Percentiles rank a stretch among this genome's conserved stretches.
phyloP scores from a whole-genome alignment of 64 coral and sea anemone species.

The Exaiptasia diaphana region DNA sequence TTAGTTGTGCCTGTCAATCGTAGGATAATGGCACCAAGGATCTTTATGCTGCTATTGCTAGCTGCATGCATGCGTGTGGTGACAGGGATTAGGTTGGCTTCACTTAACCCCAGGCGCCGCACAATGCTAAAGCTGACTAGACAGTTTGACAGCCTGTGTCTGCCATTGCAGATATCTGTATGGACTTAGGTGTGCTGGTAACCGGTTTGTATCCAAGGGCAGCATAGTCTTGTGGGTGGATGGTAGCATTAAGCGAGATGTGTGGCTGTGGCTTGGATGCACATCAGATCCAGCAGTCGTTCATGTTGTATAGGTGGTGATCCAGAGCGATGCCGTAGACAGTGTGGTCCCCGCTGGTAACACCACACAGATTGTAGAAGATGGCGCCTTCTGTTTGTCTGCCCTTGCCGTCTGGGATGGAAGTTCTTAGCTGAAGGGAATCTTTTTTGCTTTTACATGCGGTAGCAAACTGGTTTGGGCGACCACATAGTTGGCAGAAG shows the following conservation, averaged over 20 bases:
- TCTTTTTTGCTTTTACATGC: constrained; percentile 28
- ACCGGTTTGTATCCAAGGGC: not conserved
- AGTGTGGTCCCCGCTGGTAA: not conserved
- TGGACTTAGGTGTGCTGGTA: not conserved
- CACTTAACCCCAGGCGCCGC: not conserved
- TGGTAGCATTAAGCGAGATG: not conserved
- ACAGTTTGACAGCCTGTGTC: constrained; percentile 6
- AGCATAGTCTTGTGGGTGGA: not conserved
- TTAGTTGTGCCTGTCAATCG: constrained; percentile 24
- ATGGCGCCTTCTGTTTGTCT: constrained; percentile 9
- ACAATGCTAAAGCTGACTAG: constrained; percentile 31
- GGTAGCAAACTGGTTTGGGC: constrained; percentile 25
- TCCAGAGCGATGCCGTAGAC: constrained; percentile 15
- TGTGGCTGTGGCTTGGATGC: constrained; percentile 40
- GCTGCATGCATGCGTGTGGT: constrained; percentile 29
- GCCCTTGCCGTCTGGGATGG: not conserved
- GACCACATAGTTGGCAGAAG: constrained; percentile 23
- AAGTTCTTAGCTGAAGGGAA: not conserved
- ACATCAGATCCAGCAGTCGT: constrained; percentile 11
- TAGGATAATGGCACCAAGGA: constrained; percentile 44
- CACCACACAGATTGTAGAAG: constrained; percentile 34
- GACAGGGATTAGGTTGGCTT: constrained; percentile 12
- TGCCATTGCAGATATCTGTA: not conserved
- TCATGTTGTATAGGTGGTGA: constrained; percentile 43
- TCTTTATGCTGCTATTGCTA: constrained; percentile 52